These are phyloP conservation scores for Hirtodrosophila cameraria DNA, from an alignment of 2,888 invertebrate species.

Conservation along the genomic window DNA sequence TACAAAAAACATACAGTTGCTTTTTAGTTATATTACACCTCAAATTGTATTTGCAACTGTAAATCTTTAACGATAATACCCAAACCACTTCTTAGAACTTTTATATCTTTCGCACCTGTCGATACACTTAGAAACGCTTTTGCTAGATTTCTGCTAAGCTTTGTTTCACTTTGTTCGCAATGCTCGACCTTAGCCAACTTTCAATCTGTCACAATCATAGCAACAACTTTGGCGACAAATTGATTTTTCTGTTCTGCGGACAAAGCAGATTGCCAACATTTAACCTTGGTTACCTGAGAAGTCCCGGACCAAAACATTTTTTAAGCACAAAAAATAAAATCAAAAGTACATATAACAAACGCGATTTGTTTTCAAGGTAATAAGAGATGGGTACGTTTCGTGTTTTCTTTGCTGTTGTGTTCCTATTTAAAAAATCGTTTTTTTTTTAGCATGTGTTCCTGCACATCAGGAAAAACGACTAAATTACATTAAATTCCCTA, in stretches of 20 bases:
- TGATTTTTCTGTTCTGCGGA: constrained; percentile 52
- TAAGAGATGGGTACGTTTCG: too few relatives aligned
- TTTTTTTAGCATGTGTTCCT: too few relatives aligned
- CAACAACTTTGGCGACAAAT: constrained; percentile 40
- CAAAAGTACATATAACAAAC: constrained; percentile 28
- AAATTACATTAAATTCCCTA: too few relatives aligned
- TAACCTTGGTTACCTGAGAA: constrained; percentile 57
- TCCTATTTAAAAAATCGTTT: too few relatives aligned
- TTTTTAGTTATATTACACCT: too few relatives aligned
- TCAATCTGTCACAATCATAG: constrained; percentile 4
- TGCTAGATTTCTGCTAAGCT: neutral
- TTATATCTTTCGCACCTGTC: too few relatives aligned
- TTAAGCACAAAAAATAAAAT: constrained; percentile 14
- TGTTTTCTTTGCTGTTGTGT: too few relatives aligned
- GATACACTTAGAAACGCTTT: too few relatives aligned
- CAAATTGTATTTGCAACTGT: too few relatives aligned
- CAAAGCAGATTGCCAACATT: constrained; percentile 51
- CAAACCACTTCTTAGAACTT: neutral
- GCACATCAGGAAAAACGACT: too few relatives aligned
- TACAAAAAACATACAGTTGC: too few relatives aligned
- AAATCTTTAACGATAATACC: too few relatives aligned
- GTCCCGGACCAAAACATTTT: neutral
- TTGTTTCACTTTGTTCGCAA: constrained; percentile 7
- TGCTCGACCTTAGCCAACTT: constrained; percentile 31
- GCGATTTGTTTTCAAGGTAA: neutral